Evolutionary conservation across 2,113 vertebrate species (phyloP).

Genomic region (Chamaea fasciata): DNA sequence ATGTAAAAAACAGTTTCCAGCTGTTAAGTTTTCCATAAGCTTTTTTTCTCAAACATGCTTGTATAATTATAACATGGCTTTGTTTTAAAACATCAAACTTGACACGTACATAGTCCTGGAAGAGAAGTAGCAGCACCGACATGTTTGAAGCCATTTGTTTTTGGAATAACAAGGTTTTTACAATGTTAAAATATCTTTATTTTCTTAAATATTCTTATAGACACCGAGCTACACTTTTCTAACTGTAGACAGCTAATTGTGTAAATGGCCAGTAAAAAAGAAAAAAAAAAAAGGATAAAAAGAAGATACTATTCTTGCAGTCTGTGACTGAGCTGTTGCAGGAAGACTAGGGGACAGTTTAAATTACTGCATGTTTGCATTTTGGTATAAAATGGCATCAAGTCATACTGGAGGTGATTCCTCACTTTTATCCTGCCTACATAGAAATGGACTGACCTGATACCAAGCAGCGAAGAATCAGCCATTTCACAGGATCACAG

Average conservation of each 20-base stretch:
- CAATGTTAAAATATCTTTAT: conserved; percentile 30
- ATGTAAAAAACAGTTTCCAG: conserved; percentile 77
- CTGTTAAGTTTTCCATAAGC: conserved; percentile 77
- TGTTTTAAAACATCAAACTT: conserved; percentile 79
- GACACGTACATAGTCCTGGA: conserved; percentile 70
- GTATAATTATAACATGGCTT: conserved; percentile 77
- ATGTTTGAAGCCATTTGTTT: conserved; percentile 59
- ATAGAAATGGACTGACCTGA: not conserved
- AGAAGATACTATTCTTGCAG: not conserved
- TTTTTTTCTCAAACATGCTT: conserved; percentile 65
- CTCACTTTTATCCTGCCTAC: not conserved
- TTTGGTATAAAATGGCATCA: not conserved
- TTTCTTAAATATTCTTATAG: not conserved
- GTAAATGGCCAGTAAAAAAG: not conserved
- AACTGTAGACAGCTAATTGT: not conserved
- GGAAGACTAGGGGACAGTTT: not conserved
- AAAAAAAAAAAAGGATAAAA: not conserved
- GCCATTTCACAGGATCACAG: not conserved
- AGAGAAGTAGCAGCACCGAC: conserved; percentile 52
- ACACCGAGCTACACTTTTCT: not conserved
- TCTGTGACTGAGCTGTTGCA: not conserved
- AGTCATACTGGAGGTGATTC: not conserved
- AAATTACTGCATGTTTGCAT: not conserved
- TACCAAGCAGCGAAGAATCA: not conserved
- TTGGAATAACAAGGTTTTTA: conserved; percentile 55